Base-by-base conservation (phyloP, 2,888 invertebrate genomes). In the Nomada fabriciana region DNA sequence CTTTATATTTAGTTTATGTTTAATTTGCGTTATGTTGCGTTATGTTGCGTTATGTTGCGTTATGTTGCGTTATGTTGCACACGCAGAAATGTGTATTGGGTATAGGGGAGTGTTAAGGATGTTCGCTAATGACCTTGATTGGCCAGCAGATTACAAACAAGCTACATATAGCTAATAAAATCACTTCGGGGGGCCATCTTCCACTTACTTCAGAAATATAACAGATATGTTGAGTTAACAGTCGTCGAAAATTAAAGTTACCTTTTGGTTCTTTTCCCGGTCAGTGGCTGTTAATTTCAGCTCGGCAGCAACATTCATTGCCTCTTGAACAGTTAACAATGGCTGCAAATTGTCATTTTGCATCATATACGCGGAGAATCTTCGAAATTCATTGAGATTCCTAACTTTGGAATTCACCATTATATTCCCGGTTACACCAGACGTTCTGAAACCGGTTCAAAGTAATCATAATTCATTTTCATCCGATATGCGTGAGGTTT, bases 341-440 rank as follows among this genome's bases (percentile, higher is more conserved):
- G 97, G 96, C 90, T 98, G 97, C 25, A 98, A 95, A 91, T 95
- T 95, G 89, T 97, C 97, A 89, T 98, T 96, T 93, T 99, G 99
- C 95, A 98, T 97, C 84, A 99, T 98, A 94, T 98, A 98, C 80
- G 95, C 95, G 0, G 95, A 95, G 15, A 90, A 84, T 89, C 95
- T 94, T 52, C 95, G 93, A 90, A 96, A 95, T 47, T 94, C 92
- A 86, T 96, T 95, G 83, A 97, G 95, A 86, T 97, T 95, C 55
- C 97, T 94, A 61, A 94, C 91, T 50, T 95, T 95, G 4, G 96
- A 97, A 91, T 98, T 98, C n/a, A 98, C 95, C 63, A 94, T 94
- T 52, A 98, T 95, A 36, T 94, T 95, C 0, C 98, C 98, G 23
- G 94, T 94, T n/a, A 96, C 94, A 18, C 94, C 94, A 29, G 90